These are phyloP conservation scores for Brachypalpus laphriformis DNA, from an alignment of 2,888 invertebrate species.

Conservation along the genomic window DNA sequence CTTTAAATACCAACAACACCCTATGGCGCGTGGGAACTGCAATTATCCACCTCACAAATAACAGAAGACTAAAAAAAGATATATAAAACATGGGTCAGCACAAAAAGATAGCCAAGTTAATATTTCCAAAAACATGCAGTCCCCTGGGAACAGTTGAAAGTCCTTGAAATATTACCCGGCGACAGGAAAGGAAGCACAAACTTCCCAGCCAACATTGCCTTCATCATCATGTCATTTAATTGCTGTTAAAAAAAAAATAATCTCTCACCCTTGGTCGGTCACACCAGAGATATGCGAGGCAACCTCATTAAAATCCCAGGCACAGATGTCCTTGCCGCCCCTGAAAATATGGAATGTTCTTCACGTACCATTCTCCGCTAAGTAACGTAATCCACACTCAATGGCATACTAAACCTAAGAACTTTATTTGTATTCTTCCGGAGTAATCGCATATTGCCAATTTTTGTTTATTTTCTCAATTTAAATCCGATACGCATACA, in stretches of 20 bases:
- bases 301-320: slow-evolving; percentile 51
- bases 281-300: neutral
- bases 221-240: slow-evolving; percentile 23
- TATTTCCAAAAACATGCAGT: neutral
- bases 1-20: neutral
- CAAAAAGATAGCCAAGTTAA: neutral
- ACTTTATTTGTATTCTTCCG: slow-evolving; percentile 68
- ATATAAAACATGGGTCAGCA: neutral
- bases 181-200: neutral
- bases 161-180: neutral
- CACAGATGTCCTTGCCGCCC: slow-evolving; percentile 37
- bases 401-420: slow-evolving; percentile 66
- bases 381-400: slow-evolving; percentile 70
- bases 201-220: neutral
- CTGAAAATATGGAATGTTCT: slow-evolving; percentile 48
- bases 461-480: slow-evolving; percentile 71
- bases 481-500: slow-evolving; percentile 69
- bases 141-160: neutral
- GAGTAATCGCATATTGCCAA: slow-evolving; percentile 66
- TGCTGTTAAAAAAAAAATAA: slow-evolving; percentile 36
- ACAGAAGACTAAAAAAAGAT: neutral
- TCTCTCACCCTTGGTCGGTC: slow-evolving; percentile 6
- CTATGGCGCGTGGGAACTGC: too few species aligned
- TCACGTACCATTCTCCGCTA: slow-evolving; percentile 53
- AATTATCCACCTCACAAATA: neutral